Percentiles rank a stretch among this genome's conserved stretches.
These are phyloP conservation scores for Apostichopus japonicus DNA, from an alignment of 35 echinoderm and acorn worm species.

Conservation along the genomic window DNA sequence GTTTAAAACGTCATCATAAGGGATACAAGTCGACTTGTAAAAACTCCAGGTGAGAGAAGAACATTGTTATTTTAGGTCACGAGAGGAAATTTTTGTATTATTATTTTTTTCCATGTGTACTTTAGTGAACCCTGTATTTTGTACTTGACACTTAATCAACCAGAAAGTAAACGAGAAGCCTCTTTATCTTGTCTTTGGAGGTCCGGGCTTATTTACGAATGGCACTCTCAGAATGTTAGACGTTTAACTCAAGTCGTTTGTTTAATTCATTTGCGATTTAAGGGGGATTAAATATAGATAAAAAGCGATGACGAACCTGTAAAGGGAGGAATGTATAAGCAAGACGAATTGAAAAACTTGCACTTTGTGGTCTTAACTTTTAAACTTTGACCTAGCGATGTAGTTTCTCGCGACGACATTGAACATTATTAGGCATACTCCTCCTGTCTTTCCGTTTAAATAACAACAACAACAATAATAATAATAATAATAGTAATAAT, in stretches of 20 bases:
- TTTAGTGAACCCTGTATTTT: slow-evolving; percentile 13
- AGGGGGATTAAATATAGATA: neutral
- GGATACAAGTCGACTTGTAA: neutral
- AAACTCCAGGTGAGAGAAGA: slow-evolving; percentile 19
- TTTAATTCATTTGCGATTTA: neutral
- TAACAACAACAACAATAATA: neutral
- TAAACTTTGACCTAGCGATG: neutral
- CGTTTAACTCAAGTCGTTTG: neutral
- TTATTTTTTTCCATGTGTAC: neutral
- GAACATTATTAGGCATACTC: no score
- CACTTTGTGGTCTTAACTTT: slow-evolving; percentile 1
- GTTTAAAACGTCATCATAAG: slow-evolving; percentile 29
- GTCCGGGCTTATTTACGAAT: neutral
- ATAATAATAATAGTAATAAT: neutral
- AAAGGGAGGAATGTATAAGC: neutral
- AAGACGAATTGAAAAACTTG: neutral
- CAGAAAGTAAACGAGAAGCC: no score
- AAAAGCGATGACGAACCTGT: neutral
- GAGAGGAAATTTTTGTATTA: neutral
- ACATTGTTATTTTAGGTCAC: slow-evolving; percentile 30
- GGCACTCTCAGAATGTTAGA: neutral
- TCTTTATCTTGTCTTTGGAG: no score
- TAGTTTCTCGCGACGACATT: neutral
- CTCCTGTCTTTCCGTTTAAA: no score
- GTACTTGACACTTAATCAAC: no score